Evolutionary conservation across 1,140 invertebrate genomes (phyloP).

Genomic region (Drosophila navojoa): DNA sequence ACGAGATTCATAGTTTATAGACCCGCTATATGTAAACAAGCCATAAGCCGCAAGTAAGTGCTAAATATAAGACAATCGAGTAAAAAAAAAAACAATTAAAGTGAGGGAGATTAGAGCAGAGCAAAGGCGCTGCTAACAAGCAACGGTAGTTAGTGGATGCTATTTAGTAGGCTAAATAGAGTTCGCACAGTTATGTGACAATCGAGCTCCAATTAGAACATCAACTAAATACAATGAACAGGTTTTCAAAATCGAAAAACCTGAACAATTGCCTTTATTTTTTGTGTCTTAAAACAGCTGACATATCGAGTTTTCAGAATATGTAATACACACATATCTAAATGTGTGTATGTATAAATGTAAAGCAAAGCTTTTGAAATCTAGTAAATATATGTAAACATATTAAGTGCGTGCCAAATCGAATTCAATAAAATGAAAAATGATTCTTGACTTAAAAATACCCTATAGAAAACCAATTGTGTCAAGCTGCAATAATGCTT

Average conservation of each 20-base stretch:
- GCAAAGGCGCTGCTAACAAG: not conserved
- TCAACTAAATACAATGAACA: constrained; percentile 45
- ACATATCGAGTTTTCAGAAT: not conserved
- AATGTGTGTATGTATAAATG: not conserved
- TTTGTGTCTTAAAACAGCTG: not conserved
- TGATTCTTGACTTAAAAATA: not conserved
- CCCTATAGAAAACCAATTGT: not conserved
- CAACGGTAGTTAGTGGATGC: constrained; percentile 30
- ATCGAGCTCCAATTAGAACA: constrained; percentile 27
- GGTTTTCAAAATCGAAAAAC: constrained; percentile 60
- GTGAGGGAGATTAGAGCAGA: constrained; percentile 15
- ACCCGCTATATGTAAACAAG: not conserved
- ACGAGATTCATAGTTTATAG: constrained; percentile 20
- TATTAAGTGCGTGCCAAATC: not conserved
- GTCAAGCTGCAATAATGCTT: too few relatives aligned
- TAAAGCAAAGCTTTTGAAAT: not conserved
- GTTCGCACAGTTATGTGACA: constrained; percentile 14
- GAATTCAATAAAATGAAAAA: not conserved
- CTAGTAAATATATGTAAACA: not conserved
- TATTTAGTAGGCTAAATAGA: constrained; percentile 13
- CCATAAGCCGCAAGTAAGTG: constrained; percentile 36
- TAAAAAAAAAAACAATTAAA: constrained; percentile 13
- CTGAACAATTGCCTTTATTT: constrained; percentile 23
- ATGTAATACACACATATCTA: not conserved
- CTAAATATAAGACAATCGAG: constrained; percentile 17